phyloP scores from a whole-genome alignment of 2,113 vertebrate genomes.

The Cochlearius cochlearius region DNA sequence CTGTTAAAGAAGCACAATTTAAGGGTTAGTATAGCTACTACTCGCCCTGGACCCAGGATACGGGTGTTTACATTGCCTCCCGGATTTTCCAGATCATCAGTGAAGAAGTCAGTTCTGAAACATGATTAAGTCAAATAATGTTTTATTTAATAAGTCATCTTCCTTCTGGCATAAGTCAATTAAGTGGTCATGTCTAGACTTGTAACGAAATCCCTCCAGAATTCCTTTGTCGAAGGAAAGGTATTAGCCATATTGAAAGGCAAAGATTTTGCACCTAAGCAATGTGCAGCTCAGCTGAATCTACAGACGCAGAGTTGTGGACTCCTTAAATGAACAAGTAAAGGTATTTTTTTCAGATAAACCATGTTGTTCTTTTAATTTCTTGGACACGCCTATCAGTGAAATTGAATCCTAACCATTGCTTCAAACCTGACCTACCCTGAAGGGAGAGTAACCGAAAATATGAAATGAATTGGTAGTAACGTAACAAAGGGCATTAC shows the following conservation, averaged over 20 bases:
- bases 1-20: not conserved
- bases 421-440: not conserved
- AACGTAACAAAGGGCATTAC: not conserved
- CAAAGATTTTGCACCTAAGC: not conserved
- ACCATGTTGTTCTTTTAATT: not conserved
- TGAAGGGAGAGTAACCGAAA: not conserved
- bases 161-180: not conserved
- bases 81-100: not conserved
- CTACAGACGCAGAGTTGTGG: not conserved
- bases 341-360: not conserved
- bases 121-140: not conserved
- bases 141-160: not conserved
- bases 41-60: not conserved
- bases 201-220: not conserved
- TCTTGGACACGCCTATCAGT: not conserved
- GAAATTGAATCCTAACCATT: not conserved
- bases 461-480: not conserved
- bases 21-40: not conserved
- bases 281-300: not conserved
- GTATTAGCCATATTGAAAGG: not conserved
- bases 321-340: not conserved
- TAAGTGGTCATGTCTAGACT: not conserved
- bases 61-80: not conserved
- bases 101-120: not conserved
- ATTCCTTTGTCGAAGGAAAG: not conserved